Evolutionary conservation across 2,888 invertebrate genomes (phyloP), one percentile per base, ranked within the genome.

Genomic region (Mesorhabditis spiculigera): DNA sequence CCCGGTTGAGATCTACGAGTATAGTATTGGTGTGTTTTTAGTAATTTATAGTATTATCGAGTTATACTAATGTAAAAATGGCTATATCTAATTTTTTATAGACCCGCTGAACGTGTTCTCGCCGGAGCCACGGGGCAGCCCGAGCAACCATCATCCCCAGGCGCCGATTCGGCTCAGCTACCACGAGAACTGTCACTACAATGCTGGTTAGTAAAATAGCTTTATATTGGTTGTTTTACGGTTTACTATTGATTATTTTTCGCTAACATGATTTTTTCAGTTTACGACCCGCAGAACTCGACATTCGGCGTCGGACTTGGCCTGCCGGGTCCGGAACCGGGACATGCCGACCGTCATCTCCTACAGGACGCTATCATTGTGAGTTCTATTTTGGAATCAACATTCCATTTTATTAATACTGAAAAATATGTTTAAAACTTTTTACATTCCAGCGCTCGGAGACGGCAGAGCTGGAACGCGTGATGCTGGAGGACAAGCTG

Each of bases 401-500:
- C 93, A 64, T 90, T 91, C 82, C 93, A 92, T 68, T 4, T 45
- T 16, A n/a, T 16, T 4, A 45, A 16, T 4, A 42, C 13, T 13
- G 45, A n/a, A 45, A 16, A 5, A 66, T 44, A 44, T 4, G 66
- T 5, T 6, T 50, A n/a, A 41, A 41, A 67, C 61, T 28, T 4
- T 43, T 61, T 8, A 3, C n/a, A 43, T 65, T 69, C n/a, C 41
- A 69, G 66, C 58, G 58, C n/a, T 50, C 58, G 43, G 69, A 69
- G 45, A 43, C 50, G 61, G 66, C 66, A 10, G 64, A 50, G 66
- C 44, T 61, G 6, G 74, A 71, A 45, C 63, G 69, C 45, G 79
- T 73, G 61, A 94, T 94, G 93, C 89, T 94, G 80, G 92, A 93
- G 87, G 93, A 94, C 86, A 94, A 94, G 86, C 87, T 93, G 65